phyloP scores from a whole-genome alignment of 2,888 invertebrate genomes.

The Leptinotarsa tumamoca region DNA sequence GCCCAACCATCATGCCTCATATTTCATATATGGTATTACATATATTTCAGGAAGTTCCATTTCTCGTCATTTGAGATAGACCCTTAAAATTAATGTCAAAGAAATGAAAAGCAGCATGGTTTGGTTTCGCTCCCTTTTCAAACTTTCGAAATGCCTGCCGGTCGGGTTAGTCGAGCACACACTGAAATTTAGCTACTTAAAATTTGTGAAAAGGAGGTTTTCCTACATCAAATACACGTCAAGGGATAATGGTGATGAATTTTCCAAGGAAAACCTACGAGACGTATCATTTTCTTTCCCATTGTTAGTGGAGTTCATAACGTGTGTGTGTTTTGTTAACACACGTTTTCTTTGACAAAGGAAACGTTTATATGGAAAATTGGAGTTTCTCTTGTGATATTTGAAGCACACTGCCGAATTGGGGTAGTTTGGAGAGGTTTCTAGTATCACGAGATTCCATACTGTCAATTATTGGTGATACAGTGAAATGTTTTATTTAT shows the following conservation, averaged over 20 bases:
- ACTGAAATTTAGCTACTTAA: constrained; percentile 34
- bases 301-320: constrained; percentile 10
- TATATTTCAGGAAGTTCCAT: constrained; percentile 11
- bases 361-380: not conserved
- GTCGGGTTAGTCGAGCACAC: constrained; percentile 28
- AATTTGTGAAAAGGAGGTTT: constrained; percentile 31
- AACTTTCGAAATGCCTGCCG: constrained; percentile 18
- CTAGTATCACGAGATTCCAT: not conserved
- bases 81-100: constrained; percentile 21
- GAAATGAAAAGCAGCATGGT: constrained; percentile 18
- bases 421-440: not conserved
- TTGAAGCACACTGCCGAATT: not conserved
- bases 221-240: constrained; percentile 22
- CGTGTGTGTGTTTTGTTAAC: constrained; percentile 20
- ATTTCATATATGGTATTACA: not conserved
- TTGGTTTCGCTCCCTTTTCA: constrained; percentile 19
- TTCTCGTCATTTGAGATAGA: constrained; percentile 14
- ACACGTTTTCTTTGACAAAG: constrained; percentile 16
- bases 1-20: not conserved
- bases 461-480: not conserved
- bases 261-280: constrained; percentile 22
- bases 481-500: not conserved
- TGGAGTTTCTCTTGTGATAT: constrained; percentile 1
- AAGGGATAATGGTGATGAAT: constrained; percentile 29
- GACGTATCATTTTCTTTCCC: constrained; percentile 17